phyloP scores from a whole-genome alignment of 2,113 vertebrate species.

The Nanger granti region DNA sequence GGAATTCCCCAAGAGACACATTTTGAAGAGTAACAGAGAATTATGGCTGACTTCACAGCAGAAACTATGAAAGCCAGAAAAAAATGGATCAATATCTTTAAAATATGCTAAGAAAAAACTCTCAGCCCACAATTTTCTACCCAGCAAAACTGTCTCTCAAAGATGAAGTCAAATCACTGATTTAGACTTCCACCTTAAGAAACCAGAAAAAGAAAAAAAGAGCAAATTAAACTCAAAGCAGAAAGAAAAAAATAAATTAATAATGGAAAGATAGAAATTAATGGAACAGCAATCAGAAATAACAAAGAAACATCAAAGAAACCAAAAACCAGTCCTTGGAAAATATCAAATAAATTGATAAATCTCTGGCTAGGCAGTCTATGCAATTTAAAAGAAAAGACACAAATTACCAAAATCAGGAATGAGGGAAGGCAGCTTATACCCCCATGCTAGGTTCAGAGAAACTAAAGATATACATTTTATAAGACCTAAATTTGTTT shows the following conservation, averaged over 20 bases:
- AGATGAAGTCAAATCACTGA: not conserved
- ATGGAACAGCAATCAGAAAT: not conserved
- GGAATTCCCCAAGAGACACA: not conserved
- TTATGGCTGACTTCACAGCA: not conserved
- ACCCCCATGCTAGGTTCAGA: not conserved
- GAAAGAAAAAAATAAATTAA: not conserved
- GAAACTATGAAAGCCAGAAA: not conserved
- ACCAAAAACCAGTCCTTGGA: not conserved
- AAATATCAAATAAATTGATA: not conserved
- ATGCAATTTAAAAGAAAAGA: not conserved
- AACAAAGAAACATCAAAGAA: not conserved
- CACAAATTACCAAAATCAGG: not conserved
- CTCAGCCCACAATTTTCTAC: not conserved
- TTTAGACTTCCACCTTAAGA: not conserved
- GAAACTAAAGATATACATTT: not conserved
- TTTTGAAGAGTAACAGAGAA: not conserved
- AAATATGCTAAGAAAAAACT: not conserved
- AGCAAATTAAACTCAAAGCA: not conserved
- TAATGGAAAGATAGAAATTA: not conserved
- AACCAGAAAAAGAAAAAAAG: not conserved
- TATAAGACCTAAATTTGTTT: not conserved
- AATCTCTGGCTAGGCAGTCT: not conserved
- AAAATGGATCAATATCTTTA: not conserved
- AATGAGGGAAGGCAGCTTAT: not conserved
- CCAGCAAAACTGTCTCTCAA: not conserved